Conservation (phyloP, 2,797 vertebrate genomes). For the Epinephelus awoara region DNA sequence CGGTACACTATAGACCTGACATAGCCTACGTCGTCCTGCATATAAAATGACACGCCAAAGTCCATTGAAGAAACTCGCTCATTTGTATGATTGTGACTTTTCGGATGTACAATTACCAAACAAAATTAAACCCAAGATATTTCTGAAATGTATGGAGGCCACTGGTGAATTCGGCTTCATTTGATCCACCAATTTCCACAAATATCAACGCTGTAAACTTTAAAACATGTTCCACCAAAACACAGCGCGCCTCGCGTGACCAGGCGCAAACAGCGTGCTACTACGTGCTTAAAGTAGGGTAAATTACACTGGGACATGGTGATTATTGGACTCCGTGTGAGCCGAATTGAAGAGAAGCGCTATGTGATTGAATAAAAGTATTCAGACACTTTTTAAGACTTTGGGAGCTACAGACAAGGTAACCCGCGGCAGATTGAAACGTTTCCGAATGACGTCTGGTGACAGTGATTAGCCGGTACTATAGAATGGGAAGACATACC, state of each 20-base stretch:
- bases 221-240: not conserved
- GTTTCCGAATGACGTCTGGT: not conserved
- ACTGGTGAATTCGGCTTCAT: not conserved
- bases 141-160: fast-evolving
- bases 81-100: not conserved
- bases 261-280: not conserved
- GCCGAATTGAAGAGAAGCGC: not conserved
- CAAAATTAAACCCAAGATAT: fast-evolving
- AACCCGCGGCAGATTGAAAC: fast-evolving
- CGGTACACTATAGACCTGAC: not conserved
- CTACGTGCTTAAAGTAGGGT: fast-evolving
- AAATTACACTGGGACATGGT: not conserved
- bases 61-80: not conserved
- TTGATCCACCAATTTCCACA: not conserved
- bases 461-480: not conserved
- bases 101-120: fast-evolving
- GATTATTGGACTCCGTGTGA: not conserved
- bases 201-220: not conserved
- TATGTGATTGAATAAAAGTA: fast-evolving
- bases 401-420: not conserved
- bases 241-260: not conserved
- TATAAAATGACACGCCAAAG: not conserved
- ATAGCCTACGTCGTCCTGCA: no score
- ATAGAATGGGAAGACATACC: not conserved
- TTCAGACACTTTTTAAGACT: no score